Evolutionary conservation across 2,113 vertebrate genomes (phyloP).

Genomic region (Chaetorhynchus papuensis): DNA sequence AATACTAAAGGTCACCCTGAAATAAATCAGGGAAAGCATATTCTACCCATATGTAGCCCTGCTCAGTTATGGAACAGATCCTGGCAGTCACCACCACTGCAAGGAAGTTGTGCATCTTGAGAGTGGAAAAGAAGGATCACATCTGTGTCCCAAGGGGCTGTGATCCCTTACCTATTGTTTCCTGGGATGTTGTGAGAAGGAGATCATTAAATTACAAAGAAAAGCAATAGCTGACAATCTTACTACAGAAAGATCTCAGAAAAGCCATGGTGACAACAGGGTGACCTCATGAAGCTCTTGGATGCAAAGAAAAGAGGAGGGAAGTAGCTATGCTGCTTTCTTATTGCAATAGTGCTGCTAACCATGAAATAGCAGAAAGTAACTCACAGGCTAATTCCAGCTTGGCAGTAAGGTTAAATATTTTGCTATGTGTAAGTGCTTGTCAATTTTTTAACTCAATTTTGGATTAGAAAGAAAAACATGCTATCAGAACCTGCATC

Average conservation of each 20-base stretch:
- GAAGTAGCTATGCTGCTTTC: background rate
- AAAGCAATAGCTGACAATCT: background rate
- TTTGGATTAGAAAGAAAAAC: conserved; percentile 63
- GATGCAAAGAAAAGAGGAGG: background rate
- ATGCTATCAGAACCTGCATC: conserved; percentile 63
- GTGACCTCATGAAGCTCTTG: background rate
- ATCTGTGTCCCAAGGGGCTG: background rate
- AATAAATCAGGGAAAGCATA: background rate
- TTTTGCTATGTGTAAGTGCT: conserved; percentile 43
- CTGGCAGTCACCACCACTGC: background rate
- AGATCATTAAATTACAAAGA: background rate
- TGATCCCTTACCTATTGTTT: background rate
- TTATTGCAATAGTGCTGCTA: background rate
- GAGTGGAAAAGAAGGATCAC: background rate
- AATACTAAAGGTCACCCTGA: background rate
- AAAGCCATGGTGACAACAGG: background rate
- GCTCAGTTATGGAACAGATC: background rate
- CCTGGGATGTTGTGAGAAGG: background rate
- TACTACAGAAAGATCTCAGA: background rate
- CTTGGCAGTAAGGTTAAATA: conserved; percentile 53
- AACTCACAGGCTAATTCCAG: conserved; percentile 38
- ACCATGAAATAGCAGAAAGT: background rate
- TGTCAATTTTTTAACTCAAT: conserved; percentile 52
- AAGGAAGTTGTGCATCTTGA: background rate
- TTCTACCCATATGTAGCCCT: background rate